phyloP scores from a whole-genome alignment of 2,888 invertebrate species.

The Dryomyza anilis region DNA sequence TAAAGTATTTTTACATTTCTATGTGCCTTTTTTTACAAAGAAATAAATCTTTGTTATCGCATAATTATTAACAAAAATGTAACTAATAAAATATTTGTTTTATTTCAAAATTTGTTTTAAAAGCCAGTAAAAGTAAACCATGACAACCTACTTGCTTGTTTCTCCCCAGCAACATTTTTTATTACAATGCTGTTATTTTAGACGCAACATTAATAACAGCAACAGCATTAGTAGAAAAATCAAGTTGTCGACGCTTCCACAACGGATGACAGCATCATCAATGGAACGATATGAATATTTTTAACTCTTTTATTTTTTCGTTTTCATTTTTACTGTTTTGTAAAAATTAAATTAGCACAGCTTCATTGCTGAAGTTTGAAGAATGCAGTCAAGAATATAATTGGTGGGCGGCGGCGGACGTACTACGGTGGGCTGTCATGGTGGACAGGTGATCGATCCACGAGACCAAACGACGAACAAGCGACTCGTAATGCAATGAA shows the following conservation, averaged over 20 bases:
- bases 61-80: no score
- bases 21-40: no score
- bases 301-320: neutral
- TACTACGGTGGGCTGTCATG: neutral
- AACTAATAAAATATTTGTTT: no score
- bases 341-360: neutral
- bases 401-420: neutral
- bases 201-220: neutral
- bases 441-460: neutral
- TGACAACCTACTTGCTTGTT: no score
- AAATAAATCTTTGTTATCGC: no score
- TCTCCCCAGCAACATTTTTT: no score
- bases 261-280: constrained; percentile 1
- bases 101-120: no score
- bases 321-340: neutral
- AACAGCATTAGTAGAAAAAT: neutral
- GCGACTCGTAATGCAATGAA: neutral
- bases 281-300: constrained; percentile 4
- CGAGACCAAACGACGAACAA: neutral
- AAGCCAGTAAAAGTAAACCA: no score
- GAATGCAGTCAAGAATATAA: constrained; percentile 11
- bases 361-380: constrained; percentile 2
- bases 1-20: no score
- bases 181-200: neutral
- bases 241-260: neutral